These are phyloP conservation scores for Pseudomyrmex gracilis DNA, from an alignment of 1,140 invertebrate species.

Conservation along the genomic window DNA sequence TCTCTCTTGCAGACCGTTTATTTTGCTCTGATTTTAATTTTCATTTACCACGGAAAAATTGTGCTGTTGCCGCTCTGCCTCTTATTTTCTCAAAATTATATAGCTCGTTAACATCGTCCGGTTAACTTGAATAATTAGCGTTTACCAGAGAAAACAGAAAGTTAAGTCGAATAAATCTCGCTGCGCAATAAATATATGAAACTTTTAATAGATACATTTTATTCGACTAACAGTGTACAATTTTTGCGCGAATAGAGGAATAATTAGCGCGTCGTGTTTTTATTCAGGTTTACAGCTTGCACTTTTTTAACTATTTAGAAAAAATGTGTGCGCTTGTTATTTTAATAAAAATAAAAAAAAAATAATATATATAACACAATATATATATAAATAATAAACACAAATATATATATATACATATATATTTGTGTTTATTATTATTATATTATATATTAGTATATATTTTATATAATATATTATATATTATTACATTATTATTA, in stretches of 20 bases:
- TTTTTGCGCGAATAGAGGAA: not conserved
- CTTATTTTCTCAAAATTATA: slow-evolving; percentile 52
- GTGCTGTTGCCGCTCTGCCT: slow-evolving; percentile 6
- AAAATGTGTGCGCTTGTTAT: not conserved
- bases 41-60: slow-evolving; percentile 44
- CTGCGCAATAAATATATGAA: not conserved
- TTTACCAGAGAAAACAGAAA: slow-evolving; percentile 13
- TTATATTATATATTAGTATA: too few species aligned
- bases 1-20: not conserved
- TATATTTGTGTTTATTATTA: too few species aligned
- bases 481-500: too few species aligned
- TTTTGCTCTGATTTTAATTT: slow-evolving; percentile 49
- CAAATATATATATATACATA: too few species aligned
- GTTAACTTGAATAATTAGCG: slow-evolving; percentile 56
- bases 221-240: not conserved
- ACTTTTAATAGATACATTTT: slow-evolving; percentile 27
- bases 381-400: too few species aligned
- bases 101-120: slow-evolving; percentile 49
- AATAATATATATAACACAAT: too few species aligned
- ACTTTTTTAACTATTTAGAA: not conserved
- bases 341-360: too few species aligned
- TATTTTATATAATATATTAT: too few species aligned
- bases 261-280: slow-evolving; percentile 2
- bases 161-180: slow-evolving; percentile 31
- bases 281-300: not conserved